phyloP scores from a whole-genome alignment of 2,888 invertebrate species.

The Harpalus rufipes region DNA sequence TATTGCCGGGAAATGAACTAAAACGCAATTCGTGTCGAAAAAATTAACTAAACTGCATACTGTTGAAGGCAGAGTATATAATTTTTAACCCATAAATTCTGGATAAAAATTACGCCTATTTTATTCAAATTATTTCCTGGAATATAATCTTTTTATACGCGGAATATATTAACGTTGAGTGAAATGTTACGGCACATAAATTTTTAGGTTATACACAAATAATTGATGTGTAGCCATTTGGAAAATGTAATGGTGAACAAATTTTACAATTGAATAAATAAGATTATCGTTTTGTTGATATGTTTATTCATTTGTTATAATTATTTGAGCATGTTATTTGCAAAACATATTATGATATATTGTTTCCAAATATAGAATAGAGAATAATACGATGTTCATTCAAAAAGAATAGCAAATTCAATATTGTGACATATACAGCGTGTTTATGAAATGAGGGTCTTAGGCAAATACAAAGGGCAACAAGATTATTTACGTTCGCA shows the following conservation, averaged over 20 bases:
- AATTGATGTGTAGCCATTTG: background rate
- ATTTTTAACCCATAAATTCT: background rate
- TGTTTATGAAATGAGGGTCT: too few relatives aligned
- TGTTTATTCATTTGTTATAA: background rate
- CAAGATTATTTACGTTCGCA: too few relatives aligned
- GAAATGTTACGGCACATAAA: background rate
- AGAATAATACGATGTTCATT: background rate
- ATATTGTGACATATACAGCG: too few relatives aligned
- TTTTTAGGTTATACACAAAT: background rate
- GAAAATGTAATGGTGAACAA: background rate
- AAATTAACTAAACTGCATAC: background rate
- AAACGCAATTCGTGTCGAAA: background rate
- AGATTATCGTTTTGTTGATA: background rate
- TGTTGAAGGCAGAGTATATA: background rate
- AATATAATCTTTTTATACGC: background rate
- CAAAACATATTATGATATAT: background rate
- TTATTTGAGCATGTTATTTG: background rate
- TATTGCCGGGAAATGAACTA: background rate
- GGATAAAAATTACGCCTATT: background rate
- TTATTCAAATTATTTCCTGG: background rate
- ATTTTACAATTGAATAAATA: conserved; percentile 7
- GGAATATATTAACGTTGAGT: background rate
- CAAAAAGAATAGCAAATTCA: too few relatives aligned
- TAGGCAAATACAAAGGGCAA: too few relatives aligned
- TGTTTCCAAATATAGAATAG: background rate